Base-by-base conservation (phyloP, 1,140 invertebrate species). In the Ylistrum balloti region DNA sequence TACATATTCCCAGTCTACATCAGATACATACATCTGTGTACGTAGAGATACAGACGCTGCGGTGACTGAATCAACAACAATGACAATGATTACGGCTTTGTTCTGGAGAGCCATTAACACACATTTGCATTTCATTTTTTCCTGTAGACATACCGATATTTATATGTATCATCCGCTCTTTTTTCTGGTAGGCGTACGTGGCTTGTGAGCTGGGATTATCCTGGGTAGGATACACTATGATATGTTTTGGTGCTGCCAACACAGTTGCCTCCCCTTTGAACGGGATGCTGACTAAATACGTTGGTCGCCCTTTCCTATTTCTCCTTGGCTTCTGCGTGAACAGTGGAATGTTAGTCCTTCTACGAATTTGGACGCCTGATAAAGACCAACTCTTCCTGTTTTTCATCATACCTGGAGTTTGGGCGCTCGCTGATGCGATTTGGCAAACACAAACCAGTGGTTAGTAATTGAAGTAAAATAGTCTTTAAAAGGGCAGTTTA, bases 221-320 rank as follows among this genome's bases (percentile, higher is more conserved):
- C 56, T 74, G 56, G 56, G 56, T 74, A n/a, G 56, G 56, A 1
- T 74, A 74, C 56, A 28, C 56, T 28, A 74, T 74, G 56, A 74
- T 74, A 22, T 74, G 56, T 74, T 74, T 74, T 28, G 56, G 56
- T 17, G 56, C 56, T 17, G 56, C 28, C 56, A 74, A 74, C 22
- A 74, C 56, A 28, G n/a, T 74, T 74, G 56, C 56, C 56, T 74
- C 56, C 56, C 56, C 56, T 74, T 74, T 74, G 28, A 74, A 74
- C 28, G 56, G 56, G 1, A 74, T 74, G 7, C 28, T 74, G 1
- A 74, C 56, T 74, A 74, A 28, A 74, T 74, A 74, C 56, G 11
- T 74, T 28, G 56, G 56, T 7, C 56, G 56, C 11, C 56, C 56
- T 32, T 28, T 74, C 56, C 56, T 74, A 1, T 74, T 74, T n/a